A percentile compares a stretch with the other conserved stretches of the same genome.
Evolutionary conservation across 2,888 invertebrate genomes (phyloP).

Genomic region (Dugesia japonica): DNA sequence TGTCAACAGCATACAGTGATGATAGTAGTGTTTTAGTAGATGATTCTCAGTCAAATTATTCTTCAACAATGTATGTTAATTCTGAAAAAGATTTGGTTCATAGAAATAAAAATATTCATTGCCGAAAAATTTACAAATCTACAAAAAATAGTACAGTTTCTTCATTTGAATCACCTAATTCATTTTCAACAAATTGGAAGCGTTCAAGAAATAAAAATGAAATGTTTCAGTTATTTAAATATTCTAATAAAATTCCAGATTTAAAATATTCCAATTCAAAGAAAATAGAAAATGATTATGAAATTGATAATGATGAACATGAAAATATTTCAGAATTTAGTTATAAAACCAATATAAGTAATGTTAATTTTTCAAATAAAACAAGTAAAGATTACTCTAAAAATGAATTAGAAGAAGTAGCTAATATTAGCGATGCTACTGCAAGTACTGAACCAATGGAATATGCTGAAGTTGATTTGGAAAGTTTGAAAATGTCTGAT

Average conservation of each 20-base stretch:
- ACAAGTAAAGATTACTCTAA: neutral
- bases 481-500: conserved; percentile 1
- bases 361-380: conserved; percentile 8
- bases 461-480: conserved; percentile 14
- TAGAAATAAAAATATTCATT: neutral
- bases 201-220: neutral
- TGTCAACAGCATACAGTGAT: neutral
- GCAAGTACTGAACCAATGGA: conserved; percentile 1
- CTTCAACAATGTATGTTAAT: neutral
- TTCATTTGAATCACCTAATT: conserved; percentile 7
- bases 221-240: neutral
- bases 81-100: neutral
- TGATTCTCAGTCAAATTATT: conserved; percentile 9
- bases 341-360: neutral
- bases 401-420: neutral
- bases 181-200: conserved; percentile 10
- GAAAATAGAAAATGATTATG: neutral
- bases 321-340: conserved; percentile 2
- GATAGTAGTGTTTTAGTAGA: neutral
- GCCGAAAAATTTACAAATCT: neutral
- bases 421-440: neutral
- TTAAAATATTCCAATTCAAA: neutral
- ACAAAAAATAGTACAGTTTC: conserved; percentile 3
- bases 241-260: neutral
- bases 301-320: neutral